Base-by-base conservation (phyloP, 1,140 invertebrate species). In the Diabrotica undecimpunctata region DNA sequence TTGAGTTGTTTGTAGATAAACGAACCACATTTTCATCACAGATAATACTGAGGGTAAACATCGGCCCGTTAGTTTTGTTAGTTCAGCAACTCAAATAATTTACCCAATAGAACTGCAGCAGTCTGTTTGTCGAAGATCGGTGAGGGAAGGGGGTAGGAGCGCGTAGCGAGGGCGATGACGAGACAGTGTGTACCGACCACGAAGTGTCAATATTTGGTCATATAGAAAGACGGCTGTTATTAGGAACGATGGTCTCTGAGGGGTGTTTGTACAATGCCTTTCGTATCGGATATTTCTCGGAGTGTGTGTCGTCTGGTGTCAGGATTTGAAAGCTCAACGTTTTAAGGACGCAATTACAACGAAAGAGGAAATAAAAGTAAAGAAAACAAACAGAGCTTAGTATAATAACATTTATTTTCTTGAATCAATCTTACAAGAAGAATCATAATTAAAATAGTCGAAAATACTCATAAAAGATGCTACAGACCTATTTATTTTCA, bases 31-130 rank as follows among this genome's bases (percentile, higher is more conserved):
- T 75, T 77, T 76, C 74, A 76, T 74, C 68, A 73, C 70, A 72
- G 73, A 74, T 78, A 76, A 78, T 77, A 74, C 75, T 50, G 60
- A 66, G 60, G 51, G 75, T 70, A 78, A 77, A 78, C 72, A 78
- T 36, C 54, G 62, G 73, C 54, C 75, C 70, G 75, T 77, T 77
- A 77, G 75, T 77, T 77, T 74, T 77, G 75, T 77, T 77, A 76
- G 76, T 75, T 76, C 70, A 76, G 74, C 72, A 78, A 76, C 75
- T 78, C 77, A 77, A 78, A 78, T 78, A 77, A 78, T 78, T 78
- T 77, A 77, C 74, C 74, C 75, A 70, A 74, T 75, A 74, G 77
- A 73, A 77, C 72, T 75, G 72, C 75, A 71, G 71, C 70, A 66
- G 70, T 69, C 71, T 74, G 75, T 76, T 75, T 77, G 69, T 72